Evolutionary conservation across 1,140 invertebrate genomes (phyloP).

Genomic region (Steinernema feltiae): DNA sequence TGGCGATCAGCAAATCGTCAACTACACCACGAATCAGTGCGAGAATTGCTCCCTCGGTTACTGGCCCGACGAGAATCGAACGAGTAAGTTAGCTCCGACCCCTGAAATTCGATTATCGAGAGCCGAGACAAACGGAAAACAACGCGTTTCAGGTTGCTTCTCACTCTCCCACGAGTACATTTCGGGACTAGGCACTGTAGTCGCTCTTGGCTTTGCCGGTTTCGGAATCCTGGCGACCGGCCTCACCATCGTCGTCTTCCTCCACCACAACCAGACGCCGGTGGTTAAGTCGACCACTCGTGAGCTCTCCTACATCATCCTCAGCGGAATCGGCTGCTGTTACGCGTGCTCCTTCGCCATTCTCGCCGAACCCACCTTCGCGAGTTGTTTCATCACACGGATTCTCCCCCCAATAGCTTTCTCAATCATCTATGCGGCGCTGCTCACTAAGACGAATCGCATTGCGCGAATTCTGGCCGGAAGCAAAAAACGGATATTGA

Average conservation of each 20-base stretch:
- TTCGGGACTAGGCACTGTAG: constrained; percentile 65
- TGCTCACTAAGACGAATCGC: constrained; percentile 78
- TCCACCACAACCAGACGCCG: constrained; percentile 67
- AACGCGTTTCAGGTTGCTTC: constrained; percentile 30
- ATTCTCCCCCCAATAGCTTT: constrained; percentile 65
- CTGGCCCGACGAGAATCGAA: constrained; percentile 50
- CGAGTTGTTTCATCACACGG: constrained; percentile 65
- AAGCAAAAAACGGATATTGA: constrained; percentile 74
- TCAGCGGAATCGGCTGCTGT: constrained; percentile 65
- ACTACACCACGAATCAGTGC: constrained; percentile 46
- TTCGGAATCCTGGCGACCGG: constrained; percentile 66
- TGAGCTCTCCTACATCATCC: constrained; percentile 69
- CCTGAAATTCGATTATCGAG: neutral
- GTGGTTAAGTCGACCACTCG: constrained; percentile 67
- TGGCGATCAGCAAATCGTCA: constrained; percentile 50
- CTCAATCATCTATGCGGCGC: constrained; percentile 74
- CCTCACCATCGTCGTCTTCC: constrained; percentile 65
- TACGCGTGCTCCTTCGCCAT: constrained; percentile 67
- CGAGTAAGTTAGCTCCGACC: constrained; percentile 30
- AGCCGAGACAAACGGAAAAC: neutral
- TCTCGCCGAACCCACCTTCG: constrained; percentile 67
- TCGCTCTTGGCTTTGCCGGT: constrained; percentile 65
- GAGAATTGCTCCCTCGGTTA: constrained; percentile 49
- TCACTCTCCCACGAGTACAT: constrained; percentile 58
- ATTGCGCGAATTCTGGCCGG: constrained; percentile 76